A percentile compares a stretch with the other conserved stretches of the same genome.
Conservation (phyloP, 1,140 invertebrate genomes). For the Whitmania pigra region DNA sequence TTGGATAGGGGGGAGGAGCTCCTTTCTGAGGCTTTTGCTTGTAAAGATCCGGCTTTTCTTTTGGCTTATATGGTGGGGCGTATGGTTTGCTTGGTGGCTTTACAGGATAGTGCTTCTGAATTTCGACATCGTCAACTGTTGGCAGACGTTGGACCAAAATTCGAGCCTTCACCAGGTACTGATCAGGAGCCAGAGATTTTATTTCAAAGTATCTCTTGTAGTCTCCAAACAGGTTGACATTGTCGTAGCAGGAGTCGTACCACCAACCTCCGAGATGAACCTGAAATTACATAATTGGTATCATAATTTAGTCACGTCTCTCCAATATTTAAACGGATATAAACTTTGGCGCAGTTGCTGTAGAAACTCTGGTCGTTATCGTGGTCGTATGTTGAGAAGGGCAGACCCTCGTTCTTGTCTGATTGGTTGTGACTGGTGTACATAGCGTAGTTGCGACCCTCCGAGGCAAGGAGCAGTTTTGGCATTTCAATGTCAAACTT, state of each 20-base stretch:
- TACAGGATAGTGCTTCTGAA: neutral
- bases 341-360: slow-evolving; percentile 53
- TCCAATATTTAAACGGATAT: no score
- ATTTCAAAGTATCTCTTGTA: slow-evolving; percentile 46
- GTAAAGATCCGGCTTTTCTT: no score
- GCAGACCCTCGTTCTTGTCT: slow-evolving; percentile 45
- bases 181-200: neutral
- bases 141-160: slow-evolving; percentile 5
- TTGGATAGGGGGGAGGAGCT: no score
- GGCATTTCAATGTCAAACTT: neutral
- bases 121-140: neutral
- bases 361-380: slow-evolving; percentile 60
- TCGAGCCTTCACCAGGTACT: neutral
- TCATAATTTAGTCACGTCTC: no score
- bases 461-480: neutral
- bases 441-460: neutral
- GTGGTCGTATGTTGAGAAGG: slow-evolving; percentile 58
- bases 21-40: no score
- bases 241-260: slow-evolving; percentile 68
- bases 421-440: neutral
- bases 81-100: neutral
- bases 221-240: slow-evolving; percentile 74
- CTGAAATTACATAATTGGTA: neutral
- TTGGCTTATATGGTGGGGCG: no score
- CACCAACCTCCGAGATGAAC: slow-evolving; percentile 47